A percentile compares a stretch with the other conserved stretches of the same genome.
Evolutionary conservation across 2,797 vertebrate genomes (phyloP).

Genomic region (Melanotaenia pygmaea): DNA sequence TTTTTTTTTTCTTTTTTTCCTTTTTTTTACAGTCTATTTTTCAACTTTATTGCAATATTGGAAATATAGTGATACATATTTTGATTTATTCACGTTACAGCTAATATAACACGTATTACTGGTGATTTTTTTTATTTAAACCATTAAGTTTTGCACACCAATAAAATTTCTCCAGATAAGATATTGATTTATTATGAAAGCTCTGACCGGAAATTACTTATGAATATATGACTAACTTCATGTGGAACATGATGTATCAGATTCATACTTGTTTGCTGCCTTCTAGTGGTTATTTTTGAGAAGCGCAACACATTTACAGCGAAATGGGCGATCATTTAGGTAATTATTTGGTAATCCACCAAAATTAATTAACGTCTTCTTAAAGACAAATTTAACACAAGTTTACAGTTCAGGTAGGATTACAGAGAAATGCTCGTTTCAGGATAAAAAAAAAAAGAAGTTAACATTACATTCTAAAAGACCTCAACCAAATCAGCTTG

Average conservation of each 20-base stretch:
- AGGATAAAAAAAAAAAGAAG: no score
- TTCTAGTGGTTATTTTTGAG: not conserved
- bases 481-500: no score
- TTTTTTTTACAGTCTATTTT: not conserved
- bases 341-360: no score
- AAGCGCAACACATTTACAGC: not conserved
- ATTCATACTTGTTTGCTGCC: conserved; percentile 4
- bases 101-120: not conserved
- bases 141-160: not conserved
- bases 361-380: not conserved
- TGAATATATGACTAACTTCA: not conserved
- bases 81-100: not conserved
- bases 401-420: not conserved
- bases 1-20: not conserved
- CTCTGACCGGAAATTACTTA: not conserved
- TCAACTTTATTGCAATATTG: not conserved
- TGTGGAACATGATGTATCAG: not conserved
- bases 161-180: not conserved
- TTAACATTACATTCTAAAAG: no score
- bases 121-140: not conserved
- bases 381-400: not conserved
- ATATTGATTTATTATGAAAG: conserved; percentile 21
- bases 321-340: no score
- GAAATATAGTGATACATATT: not conserved
- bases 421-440: not conserved